These are phyloP conservation scores for Rhabdomys pumilio DNA, from an alignment of 2,797 vertebrate genomes.

Conservation along the genomic window DNA sequence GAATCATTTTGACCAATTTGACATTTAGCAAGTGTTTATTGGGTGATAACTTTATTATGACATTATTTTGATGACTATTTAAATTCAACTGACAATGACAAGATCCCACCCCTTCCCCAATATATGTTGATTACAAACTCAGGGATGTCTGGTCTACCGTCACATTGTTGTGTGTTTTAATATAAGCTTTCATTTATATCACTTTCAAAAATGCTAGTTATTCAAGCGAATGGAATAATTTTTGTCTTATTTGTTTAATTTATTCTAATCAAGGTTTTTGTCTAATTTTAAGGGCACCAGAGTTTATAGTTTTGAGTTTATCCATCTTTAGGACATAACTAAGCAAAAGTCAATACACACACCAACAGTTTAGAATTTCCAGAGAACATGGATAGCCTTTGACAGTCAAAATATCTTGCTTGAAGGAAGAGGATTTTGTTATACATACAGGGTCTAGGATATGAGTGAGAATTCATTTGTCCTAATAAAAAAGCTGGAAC, in stretches of 20 bases:
- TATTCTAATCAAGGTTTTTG: background rate
- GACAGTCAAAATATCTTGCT: background rate
- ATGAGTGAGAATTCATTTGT: slow-evolving; percentile 9
- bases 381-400: background rate
- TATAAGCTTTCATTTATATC: background rate
- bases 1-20: slow-evolving; percentile 63
- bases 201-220: background rate
- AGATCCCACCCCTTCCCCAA: background rate
- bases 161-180: background rate
- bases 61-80: background rate
- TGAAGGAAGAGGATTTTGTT: slow-evolving; percentile 45
- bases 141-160: background rate
- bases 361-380: background rate
- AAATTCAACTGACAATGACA: background rate
- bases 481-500: slow-evolving; percentile 32
- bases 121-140: background rate
- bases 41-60: fast-evolving
- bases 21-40: slow-evolving; percentile 56
- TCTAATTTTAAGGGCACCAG: background rate
- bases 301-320: background rate
- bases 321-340: background rate
- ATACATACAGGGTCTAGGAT: background rate
- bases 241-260: background rate
- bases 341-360: background rate
- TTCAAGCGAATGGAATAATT: background rate